Percentiles rank a stretch among this genome's conserved stretches.
These are phyloP conservation scores for Brachyrhaphis roseni DNA, from an alignment of 2,797 vertebrate genomes.

Conservation along the genomic window DNA sequence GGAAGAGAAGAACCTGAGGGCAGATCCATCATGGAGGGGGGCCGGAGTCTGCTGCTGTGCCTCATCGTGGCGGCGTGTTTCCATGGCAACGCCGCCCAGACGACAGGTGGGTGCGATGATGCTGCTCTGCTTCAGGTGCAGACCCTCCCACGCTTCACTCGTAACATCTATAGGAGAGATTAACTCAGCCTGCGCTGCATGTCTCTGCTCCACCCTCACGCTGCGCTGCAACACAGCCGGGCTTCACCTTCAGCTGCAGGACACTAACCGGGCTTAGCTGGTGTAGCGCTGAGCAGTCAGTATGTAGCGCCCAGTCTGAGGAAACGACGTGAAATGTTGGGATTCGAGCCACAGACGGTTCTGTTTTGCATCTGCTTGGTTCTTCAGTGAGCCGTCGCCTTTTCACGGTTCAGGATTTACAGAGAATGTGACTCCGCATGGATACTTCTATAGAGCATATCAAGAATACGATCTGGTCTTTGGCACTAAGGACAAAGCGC, in stretches of 20 bases:
- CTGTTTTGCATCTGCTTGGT: background rate
- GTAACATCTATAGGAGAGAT: background rate
- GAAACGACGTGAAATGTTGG: background rate
- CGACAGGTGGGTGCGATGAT: conserved; percentile 71
- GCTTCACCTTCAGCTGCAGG: background rate
- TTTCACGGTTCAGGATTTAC: background rate
- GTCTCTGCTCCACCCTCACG: background rate
- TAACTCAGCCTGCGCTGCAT: background rate
- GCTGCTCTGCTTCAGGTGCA: background rate
- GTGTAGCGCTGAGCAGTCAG: conserved; percentile 1
- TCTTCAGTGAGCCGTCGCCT: background rate
- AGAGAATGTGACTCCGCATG: background rate
- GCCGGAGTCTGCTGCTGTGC: conserved; percentile 52
- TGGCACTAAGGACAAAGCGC: too few relatives aligned
- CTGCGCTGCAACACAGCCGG: background rate
- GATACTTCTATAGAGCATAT: too few relatives aligned
- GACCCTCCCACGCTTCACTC: background rate
- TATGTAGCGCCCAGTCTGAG: background rate
- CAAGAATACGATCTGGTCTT: too few relatives aligned
- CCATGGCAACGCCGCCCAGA: conserved; percentile 55
- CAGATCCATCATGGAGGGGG: conserved; percentile 62
- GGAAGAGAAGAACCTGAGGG: conserved; percentile 38
- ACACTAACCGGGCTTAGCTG: conserved; percentile 34
- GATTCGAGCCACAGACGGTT: background rate
- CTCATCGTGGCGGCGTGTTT: conserved; percentile 65